Evolutionary conservation across 2,797 vertebrate genomes (phyloP).

Genomic region (Prionace glauca): DNA sequence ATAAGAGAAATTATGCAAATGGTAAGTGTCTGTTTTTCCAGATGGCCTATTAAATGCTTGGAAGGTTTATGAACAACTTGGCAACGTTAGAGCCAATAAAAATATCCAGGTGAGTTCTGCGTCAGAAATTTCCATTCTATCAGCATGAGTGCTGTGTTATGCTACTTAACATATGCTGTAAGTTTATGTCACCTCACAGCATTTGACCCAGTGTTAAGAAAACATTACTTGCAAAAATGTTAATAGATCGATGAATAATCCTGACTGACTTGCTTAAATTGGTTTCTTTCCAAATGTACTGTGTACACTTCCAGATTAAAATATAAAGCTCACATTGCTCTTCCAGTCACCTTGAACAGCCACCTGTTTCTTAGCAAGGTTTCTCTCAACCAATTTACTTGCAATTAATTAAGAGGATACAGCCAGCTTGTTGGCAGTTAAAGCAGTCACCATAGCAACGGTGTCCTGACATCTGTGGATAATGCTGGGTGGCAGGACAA

Average conservation of each 20-base stretch:
- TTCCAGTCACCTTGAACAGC: slow-evolving; percentile 23
- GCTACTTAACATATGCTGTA: background rate
- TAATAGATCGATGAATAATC: background rate
- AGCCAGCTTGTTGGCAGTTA: slow-evolving; percentile 17
- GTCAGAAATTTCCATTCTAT: background rate
- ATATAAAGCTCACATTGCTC: background rate
- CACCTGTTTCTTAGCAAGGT: background rate
- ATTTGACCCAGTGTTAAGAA: background rate
- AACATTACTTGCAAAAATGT: background rate
- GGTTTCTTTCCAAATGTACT: background rate
- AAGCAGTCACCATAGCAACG: slow-evolving; percentile 6
- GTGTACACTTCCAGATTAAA: background rate
- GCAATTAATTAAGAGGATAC: slow-evolving; percentile 1
- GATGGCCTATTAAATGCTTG: background rate
- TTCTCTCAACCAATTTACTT: slow-evolving; percentile 9
- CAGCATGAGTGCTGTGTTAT: background rate
- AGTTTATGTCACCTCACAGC: background rate
- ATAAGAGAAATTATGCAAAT: background rate
- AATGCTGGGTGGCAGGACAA: background rate
- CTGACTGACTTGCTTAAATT: background rate
- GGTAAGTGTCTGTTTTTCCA: background rate
- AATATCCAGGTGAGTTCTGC: background rate
- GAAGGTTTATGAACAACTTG: background rate
- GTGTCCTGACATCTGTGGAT: slow-evolving; percentile 3
- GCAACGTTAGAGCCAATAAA: slow-evolving; percentile 13